Evolutionary conservation across 2,797 vertebrate genomes (phyloP).

Genomic region (Acipenser oxyrinchus): DNA sequence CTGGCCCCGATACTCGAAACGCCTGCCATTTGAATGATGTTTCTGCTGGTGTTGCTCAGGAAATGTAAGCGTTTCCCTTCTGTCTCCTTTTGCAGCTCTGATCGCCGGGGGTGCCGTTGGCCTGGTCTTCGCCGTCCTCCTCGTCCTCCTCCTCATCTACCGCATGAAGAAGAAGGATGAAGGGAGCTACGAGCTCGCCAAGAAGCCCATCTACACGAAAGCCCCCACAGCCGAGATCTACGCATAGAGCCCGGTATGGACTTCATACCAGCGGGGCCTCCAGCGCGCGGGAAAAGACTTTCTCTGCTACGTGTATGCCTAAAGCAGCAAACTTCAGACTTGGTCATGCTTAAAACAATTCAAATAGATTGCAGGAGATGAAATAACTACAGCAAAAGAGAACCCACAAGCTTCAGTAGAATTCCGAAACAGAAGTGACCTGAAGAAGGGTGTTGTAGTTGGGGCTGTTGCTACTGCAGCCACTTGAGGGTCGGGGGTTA

Average conservation of each 20-base stretch:
- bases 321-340: conserved; percentile 39
- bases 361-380: neutral
- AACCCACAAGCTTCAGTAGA: no score
- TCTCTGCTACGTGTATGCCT: conserved; percentile 18
- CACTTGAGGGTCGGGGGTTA: neutral
- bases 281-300: conserved; percentile 5
- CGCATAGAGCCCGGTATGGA: conserved; percentile 56
- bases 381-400: neutral
- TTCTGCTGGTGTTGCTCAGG: neutral
- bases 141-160: conserved; percentile 81
- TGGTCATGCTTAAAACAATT: conserved; percentile 23
- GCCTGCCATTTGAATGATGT: no score
- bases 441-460: neutral
- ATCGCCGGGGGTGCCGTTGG: conserved; percentile 75
- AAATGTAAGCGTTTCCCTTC: neutral
- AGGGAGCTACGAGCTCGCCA: conserved; percentile 85
- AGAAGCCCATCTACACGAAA: conserved; percentile 97
- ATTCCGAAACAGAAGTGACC: neutral
- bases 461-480: neutral
- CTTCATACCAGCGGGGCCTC: conserved; percentile 33
- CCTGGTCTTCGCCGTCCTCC: conserved; percentile 75
- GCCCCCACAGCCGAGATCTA: conserved; percentile 90
- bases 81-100: conserved; percentile 59
- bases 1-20: no score
- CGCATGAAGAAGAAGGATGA: conserved; percentile 95